Conservation (phyloP, 2,888 invertebrate species). For the Prionchulus punctatus region DNA sequence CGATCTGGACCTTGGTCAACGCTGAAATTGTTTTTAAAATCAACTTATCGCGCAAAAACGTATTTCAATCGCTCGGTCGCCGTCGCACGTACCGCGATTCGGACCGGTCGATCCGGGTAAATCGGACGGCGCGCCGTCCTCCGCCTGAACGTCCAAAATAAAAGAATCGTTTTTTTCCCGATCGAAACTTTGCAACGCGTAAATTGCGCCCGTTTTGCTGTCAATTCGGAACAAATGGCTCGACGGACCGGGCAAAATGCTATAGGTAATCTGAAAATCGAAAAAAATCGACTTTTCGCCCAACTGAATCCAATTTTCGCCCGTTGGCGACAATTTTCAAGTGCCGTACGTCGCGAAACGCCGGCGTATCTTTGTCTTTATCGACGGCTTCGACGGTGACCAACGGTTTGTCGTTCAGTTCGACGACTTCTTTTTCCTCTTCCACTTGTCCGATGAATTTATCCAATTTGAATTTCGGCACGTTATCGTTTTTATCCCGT, state of each 20-base stretch:
- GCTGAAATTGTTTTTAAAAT: constrained; percentile 14
- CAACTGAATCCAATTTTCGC: not conserved
- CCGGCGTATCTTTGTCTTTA: constrained; percentile 2
- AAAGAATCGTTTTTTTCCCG: constrained; percentile 87
- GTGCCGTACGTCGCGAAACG: not conserved
- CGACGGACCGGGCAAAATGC: constrained; percentile 22
- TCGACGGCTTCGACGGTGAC: constrained; percentile 3
- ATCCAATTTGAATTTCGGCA: constrained; percentile 28
- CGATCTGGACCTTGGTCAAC: constrained; percentile 80
- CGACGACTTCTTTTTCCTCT: constrained; percentile 24
- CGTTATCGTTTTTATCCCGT: constrained; percentile 89
- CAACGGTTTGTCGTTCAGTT: constrained; percentile 7
- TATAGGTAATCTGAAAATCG: constrained; percentile 18
- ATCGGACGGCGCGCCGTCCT: constrained; percentile 89
- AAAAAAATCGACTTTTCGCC: too few relatives aligned
- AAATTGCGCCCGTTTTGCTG: constrained; percentile 81
- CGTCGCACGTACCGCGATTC: constrained; percentile 19
- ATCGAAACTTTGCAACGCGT: constrained; percentile 86
- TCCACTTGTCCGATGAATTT: constrained; percentile 26
- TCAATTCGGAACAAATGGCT: constrained; percentile 63
- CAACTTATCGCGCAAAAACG: not conserved
- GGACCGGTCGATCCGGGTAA: constrained; percentile 26
- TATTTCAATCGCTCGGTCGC: not conserved
- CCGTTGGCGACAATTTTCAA: not conserved
- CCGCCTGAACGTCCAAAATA: constrained; percentile 85